A percentile compares a stretch with the other conserved stretches of the same genome.
These are phyloP conservation scores for Narcine bancroftii DNA, from an alignment of 2,113 vertebrate species.

Conservation along the genomic window DNA sequence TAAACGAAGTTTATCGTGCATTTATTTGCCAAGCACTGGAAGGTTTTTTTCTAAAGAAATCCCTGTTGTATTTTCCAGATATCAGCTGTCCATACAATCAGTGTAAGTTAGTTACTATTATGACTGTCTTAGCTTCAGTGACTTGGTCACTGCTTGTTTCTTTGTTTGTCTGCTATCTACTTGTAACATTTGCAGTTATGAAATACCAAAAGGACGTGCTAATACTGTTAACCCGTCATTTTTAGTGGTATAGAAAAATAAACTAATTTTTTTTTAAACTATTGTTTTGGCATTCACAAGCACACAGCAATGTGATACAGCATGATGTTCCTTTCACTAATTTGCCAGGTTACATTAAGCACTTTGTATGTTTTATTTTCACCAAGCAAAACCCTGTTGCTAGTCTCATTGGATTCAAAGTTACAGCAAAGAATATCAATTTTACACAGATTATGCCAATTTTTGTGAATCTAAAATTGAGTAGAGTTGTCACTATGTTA, in stretches of 20 bases:
- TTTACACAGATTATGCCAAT: not conserved
- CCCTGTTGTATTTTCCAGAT: conserved; percentile 36
- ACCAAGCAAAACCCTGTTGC: not conserved
- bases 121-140: conserved; percentile 34
- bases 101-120: conserved; percentile 35
- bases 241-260: conserved; percentile 17
- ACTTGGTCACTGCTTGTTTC: not conserved
- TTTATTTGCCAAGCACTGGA: conserved; percentile 27
- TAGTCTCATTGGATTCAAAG: not conserved
- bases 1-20: conserved; percentile 1
- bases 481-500: not conserved
- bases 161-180: conserved; percentile 33
- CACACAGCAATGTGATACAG: not conserved
- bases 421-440: not conserved
- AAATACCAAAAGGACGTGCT: not conserved
- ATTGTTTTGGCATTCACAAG: not conserved
- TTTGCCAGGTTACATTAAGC: not conserved
- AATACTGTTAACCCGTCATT: not conserved
- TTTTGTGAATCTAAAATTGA: not conserved
- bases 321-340: not conserved
- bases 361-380: not conserved
- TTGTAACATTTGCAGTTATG: conserved; percentile 22
- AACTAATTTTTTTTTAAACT: conserved; percentile 18
- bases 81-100: conserved; percentile 36
- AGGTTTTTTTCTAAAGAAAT: conserved; percentile 35